These are phyloP conservation scores for Drosophila anceps DNA, from an alignment of 2,888 invertebrate species.

Conservation along the genomic window DNA sequence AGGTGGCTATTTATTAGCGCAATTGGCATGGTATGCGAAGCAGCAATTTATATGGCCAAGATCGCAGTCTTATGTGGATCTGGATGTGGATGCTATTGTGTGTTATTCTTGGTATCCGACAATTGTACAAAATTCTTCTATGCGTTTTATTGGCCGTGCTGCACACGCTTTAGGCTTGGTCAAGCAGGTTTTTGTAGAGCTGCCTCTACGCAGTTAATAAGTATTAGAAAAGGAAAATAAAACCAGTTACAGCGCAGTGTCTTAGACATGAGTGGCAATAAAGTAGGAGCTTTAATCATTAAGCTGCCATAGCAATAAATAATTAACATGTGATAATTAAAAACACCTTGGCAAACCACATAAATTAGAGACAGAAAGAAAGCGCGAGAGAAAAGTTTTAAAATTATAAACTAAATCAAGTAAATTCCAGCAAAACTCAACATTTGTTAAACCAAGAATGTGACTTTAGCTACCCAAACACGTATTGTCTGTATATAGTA, in stretches of 20 bases:
- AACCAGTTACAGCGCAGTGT: slow-evolving; percentile 52
- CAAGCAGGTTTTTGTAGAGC: slow-evolving; percentile 16
- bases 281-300: slow-evolving; percentile 10
- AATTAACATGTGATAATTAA: slow-evolving; percentile 9
- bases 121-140: slow-evolving; percentile 38
- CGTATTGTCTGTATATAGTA: slow-evolving; percentile 2
- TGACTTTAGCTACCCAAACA: background rate
- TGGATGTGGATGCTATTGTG: slow-evolving; percentile 29
- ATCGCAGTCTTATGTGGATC: slow-evolving; percentile 19
- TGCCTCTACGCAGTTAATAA: slow-evolving; percentile 35
- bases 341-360: background rate
- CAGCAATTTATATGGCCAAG: slow-evolving; percentile 39
- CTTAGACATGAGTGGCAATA: slow-evolving; percentile 43
- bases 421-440: background rate
- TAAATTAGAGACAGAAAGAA: background rate
- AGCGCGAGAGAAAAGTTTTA: background rate
- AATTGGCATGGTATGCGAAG: slow-evolving; percentile 61
- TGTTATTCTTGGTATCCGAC: slow-evolving; percentile 55
- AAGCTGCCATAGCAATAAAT: slow-evolving; percentile 7
- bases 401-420: background rate
- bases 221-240: slow-evolving; percentile 23
- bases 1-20: slow-evolving; percentile 70
- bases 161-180: background rate
- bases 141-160: slow-evolving; percentile 42
- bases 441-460: background rate